Conservation (phyloP, 1,140 invertebrate genomes). For the Drosophila triauraria region DNA sequence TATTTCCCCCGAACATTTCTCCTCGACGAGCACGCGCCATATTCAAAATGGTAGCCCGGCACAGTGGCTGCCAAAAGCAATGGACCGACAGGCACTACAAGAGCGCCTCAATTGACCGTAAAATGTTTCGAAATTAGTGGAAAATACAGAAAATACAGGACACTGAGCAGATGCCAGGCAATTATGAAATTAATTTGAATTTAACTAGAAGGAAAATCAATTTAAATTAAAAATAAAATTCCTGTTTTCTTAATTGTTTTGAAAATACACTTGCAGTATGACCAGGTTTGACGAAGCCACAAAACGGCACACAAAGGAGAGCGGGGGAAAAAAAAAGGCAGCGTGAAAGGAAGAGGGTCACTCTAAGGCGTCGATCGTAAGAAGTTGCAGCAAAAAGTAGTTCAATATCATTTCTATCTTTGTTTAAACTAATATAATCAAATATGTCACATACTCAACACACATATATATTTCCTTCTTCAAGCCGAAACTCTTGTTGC, state of each 20-base stretch:
- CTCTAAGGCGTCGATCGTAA: too few species aligned
- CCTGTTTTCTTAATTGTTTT: background rate
- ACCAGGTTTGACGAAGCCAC: too few species aligned
- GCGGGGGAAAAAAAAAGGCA: too few species aligned
- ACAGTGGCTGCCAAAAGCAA: slow-evolving; percentile 32
- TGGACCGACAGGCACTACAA: slow-evolving; percentile 26
- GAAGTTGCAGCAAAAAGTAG: too few species aligned
- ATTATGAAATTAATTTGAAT: slow-evolving; percentile 1
- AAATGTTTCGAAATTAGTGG: slow-evolving; percentile 57
- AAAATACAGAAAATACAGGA: background rate
- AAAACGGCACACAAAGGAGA: too few species aligned
- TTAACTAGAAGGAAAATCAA: background rate
- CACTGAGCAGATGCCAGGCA: background rate
- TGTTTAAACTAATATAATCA: too few species aligned
- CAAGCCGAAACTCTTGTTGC: too few species aligned
- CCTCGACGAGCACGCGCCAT: slow-evolving; percentile 4
- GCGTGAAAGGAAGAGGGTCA: too few species aligned
- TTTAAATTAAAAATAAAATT: slow-evolving; percentile 3
- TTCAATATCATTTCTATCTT: too few species aligned
- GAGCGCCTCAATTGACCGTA: slow-evolving; percentile 66
- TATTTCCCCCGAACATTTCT: slow-evolving; percentile 48
- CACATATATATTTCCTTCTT: background rate
- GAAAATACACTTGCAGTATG: too few species aligned
- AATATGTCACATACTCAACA: too few species aligned
- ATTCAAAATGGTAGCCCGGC: slow-evolving; percentile 19